These are phyloP conservation scores for Dufourea novaeangliae DNA, from an alignment of 1,140 invertebrate species.

Conservation along the genomic window DNA sequence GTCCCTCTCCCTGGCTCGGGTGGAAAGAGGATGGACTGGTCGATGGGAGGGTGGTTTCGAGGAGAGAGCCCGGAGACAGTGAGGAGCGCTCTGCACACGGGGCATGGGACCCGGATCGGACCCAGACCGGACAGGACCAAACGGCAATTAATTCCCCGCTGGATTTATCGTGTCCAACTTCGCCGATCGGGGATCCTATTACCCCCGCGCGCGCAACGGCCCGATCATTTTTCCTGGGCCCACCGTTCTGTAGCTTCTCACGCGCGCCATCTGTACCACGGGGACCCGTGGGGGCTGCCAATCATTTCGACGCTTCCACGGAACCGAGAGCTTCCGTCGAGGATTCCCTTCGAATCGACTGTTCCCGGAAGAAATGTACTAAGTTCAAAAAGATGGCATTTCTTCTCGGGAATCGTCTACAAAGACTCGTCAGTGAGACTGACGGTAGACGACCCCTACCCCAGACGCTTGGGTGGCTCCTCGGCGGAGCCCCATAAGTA, in stretches of 20 bases:
- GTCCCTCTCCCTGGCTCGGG: background rate
- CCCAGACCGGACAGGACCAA: constrained; percentile 70
- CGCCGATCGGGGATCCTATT: constrained; percentile 69
- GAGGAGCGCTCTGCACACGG: constrained; percentile 46
- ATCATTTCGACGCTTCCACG: constrained; percentile 62
- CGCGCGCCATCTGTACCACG: too few relatives aligned
- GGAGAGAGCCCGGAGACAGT: constrained; percentile 35
- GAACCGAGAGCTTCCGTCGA: background rate
- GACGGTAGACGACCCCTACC: too few relatives aligned
- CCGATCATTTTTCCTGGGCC: constrained; percentile 54
- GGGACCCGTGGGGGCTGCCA: constrained; percentile 54
- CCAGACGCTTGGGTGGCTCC: too few relatives aligned
- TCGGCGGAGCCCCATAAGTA: too few relatives aligned
- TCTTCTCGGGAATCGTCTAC: too few relatives aligned
- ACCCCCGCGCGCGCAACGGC: constrained; percentile 50
- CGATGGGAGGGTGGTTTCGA: constrained; percentile 11
- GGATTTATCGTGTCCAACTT: constrained; percentile 79
- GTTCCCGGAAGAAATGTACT: too few relatives aligned
- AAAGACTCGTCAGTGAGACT: too few relatives aligned
- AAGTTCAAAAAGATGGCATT: too few relatives aligned
- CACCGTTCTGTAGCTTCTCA: background rate
- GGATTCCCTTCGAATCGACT: too few relatives aligned
- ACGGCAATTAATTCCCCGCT: constrained; percentile 79
- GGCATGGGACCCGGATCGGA: constrained; percentile 64
- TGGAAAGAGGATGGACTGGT: background rate